Evolutionary conservation across 2,888 invertebrate species (phyloP).

Genomic region (Boloria selene): DNA sequence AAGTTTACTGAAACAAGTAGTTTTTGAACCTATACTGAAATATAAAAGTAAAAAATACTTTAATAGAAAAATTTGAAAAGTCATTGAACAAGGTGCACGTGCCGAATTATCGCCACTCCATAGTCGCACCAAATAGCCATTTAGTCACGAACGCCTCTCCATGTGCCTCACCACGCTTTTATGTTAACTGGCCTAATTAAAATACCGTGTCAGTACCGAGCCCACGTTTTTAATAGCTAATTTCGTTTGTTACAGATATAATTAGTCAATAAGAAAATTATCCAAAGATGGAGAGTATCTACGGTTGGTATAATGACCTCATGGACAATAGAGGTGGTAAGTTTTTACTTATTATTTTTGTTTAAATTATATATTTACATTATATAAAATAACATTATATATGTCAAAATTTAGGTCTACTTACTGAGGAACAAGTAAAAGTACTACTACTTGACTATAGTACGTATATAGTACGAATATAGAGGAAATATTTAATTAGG

Average conservation of each 20-base stretch:
- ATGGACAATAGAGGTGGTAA: constrained; percentile 88
- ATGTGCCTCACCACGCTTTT: constrained; percentile 40
- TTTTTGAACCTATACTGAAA: too few species aligned
- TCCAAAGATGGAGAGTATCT: constrained; percentile 83
- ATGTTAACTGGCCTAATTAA: constrained; percentile 38
- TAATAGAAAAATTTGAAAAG: neutral
- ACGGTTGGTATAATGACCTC: constrained; percentile 86
- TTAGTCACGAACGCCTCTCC: constrained; percentile 40
- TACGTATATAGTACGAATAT: too few species aligned
- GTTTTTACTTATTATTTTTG: constrained; percentile 49
- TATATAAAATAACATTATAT: neutral
- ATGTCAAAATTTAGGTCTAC: neutral
- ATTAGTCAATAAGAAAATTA: constrained; percentile 61
- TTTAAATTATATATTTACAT: too few species aligned
- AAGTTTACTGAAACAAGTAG: too few species aligned
- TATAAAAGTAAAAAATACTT: too few species aligned
- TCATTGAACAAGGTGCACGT: constrained; percentile 31
- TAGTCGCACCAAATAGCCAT: constrained; percentile 42
- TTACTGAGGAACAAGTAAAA: too few species aligned
- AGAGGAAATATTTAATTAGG: too few species aligned
- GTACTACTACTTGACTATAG: too few species aligned
- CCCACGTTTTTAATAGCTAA: constrained; percentile 19
- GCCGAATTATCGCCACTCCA: constrained; percentile 35
- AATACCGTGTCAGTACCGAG: constrained; percentile 29
- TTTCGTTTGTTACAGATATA: constrained; percentile 71